Base-by-base conservation (phyloP, 2,888 invertebrate species). In the Cerastis leucographa region DNA sequence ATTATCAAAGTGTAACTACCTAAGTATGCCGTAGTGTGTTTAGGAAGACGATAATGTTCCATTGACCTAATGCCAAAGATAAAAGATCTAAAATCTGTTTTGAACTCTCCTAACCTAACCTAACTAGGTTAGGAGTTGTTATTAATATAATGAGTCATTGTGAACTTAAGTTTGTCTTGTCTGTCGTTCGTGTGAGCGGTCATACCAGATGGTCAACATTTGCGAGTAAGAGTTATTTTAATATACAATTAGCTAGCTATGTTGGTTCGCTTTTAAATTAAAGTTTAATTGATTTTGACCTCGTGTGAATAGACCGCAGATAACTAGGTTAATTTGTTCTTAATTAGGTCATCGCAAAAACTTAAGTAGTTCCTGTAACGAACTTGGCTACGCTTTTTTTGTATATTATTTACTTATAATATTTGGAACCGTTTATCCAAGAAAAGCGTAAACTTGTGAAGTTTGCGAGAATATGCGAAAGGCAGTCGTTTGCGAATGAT, bases 171-270 rank as follows among this genome's bases (percentile, higher is more conserved):
- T 49, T n/a, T n/a, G n/a, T n/a, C n/a, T 54, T 76, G 74, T 84
- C 74, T 74, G 65, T 62, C 76, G 78, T 78, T 77, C 76, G 71
- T 85, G 85, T 81, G 85, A 87, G 85, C 78, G 87, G 83, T 81
- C 79, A 75, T 59, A 74, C 75, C 87, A 90, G 77, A 88, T 90
- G 89, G 76, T 79, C 74, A 78, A 86, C 87, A 85, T 89, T 89
- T 88, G 87, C 73, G 67, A 71, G 59, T 66, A 68, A 78, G 67
- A 65, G 88, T 85, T 87, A 89, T 88, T 90, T 86, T 90, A 90
- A 85, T 78, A 67, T 19, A 46, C 54, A 80, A 81, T 80, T 76
- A 78, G 54, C 64, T 68, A 22, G 72, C 49, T 14, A 7, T 76
- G 59, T 51, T 56, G 5, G 62, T 59, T 81, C 61, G 19, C 7